A percentile compares a stretch with the other conserved stretches of the same genome.
These are phyloP conservation scores for Anguilla marmorata DNA, from an alignment of 2,797 vertebrate species.

Conservation along the genomic window DNA sequence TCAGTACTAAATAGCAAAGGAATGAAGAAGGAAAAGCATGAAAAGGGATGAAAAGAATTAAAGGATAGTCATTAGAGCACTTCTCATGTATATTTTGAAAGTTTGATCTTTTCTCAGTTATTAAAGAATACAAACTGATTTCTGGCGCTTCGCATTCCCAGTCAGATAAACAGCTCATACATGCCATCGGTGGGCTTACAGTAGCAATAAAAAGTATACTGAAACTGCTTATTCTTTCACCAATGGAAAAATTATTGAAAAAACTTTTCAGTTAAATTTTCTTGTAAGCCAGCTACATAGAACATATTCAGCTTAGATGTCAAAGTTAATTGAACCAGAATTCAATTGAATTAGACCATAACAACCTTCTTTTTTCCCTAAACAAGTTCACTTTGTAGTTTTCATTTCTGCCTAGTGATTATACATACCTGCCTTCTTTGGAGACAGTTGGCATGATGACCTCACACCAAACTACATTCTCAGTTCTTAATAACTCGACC, in stretches of 20 bases:
- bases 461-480: conserved; percentile 76
- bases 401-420: conserved; percentile 32
- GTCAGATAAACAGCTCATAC: background rate
- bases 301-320: background rate
- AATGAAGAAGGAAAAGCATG: background rate
- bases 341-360: background rate
- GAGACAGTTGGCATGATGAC: conserved; percentile 76
- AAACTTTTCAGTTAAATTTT: background rate
- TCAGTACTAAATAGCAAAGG: conserved; percentile 54
- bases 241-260: background rate
- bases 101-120: background rate
- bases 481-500: conserved; percentile 83
- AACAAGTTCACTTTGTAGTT: conserved; percentile 32
- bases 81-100: background rate
- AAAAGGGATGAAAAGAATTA: background rate
- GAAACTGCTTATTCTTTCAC: background rate
- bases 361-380: background rate
- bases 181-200: background rate
- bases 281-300: background rate
- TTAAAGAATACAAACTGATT: background rate
- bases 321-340: background rate
- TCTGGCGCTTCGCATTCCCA: background rate
- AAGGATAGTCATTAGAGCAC: background rate
- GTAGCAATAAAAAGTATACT: background rate
- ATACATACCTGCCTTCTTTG: conserved; percentile 35